Conservation (phyloP, 1,140 invertebrate genomes). For the Sycobia sp. region DNA sequence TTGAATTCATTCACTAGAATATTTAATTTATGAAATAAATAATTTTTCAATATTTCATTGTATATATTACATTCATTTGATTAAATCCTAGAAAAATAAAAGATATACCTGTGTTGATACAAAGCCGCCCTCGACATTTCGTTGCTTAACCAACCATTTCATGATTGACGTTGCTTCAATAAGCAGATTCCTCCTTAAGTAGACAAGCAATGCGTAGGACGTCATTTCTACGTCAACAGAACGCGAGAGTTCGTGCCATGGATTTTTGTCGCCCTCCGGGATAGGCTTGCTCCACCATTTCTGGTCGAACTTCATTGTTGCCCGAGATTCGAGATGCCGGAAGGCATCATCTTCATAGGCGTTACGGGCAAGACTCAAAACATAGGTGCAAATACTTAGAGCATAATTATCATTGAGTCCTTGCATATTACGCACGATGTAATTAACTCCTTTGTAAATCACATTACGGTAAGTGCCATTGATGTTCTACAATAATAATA, state of each 20-base stretch:
- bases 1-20: no score
- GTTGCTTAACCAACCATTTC: constrained; percentile 81
- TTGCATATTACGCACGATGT: constrained; percentile 75
- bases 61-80: no score
- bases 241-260: constrained; percentile 72
- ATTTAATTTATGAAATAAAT: no score
- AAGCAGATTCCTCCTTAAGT: constrained; percentile 70
- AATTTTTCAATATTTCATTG: no score
- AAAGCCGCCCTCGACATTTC: constrained; percentile 83
- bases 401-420: constrained; percentile 77
- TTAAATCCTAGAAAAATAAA: no score
- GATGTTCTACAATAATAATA: constrained; percentile 47
- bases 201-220: constrained; percentile 77
- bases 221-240: constrained; percentile 88
- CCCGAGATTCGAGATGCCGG: constrained; percentile 66
- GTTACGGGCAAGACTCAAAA: constrained; percentile 77
- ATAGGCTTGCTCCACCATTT: constrained; percentile 76
- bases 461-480: constrained; percentile 64
- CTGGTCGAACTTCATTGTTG: constrained; percentile 59
- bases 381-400: constrained; percentile 77
- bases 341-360: constrained; percentile 70
- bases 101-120: constrained; percentile 70
- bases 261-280: constrained; percentile 70
- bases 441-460: constrained; percentile 80
- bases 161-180: constrained; percentile 79